phyloP scores from a whole-genome alignment of 37 sponge, comb jelly and placozoan species.

The Cladorhizidae sp. region DNA sequence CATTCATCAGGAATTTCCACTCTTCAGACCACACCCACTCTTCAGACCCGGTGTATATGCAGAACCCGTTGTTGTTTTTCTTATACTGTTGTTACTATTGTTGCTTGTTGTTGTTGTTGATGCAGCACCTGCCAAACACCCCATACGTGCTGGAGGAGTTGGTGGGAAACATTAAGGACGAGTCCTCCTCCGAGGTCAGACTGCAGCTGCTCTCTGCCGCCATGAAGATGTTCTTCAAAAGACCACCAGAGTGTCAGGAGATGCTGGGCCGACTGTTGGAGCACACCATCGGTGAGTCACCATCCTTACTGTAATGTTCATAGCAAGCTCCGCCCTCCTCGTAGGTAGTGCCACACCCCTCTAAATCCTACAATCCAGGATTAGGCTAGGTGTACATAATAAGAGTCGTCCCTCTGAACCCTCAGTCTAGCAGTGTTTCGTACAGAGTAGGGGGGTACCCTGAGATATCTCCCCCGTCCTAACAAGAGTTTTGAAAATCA shows the following conservation, averaged over 20 bases:
- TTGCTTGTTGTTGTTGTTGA: neutral
- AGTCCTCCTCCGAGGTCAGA: slow-evolving; percentile 76
- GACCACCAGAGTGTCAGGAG: slow-evolving; percentile 95
- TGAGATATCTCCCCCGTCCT: neutral
- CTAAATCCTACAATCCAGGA: too few relatives aligned
- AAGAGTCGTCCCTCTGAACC: neutral
- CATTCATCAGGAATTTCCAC: neutral
- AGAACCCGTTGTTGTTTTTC: too few relatives aligned
- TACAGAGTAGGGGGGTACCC: neutral
- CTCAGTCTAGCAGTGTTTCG: too few relatives aligned
- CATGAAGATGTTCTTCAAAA: slow-evolving; percentile 96
- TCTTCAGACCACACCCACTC: neutral
- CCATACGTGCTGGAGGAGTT: slow-evolving; percentile 89
- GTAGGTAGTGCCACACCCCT: too few relatives aligned
- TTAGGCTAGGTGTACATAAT: too few relatives aligned
- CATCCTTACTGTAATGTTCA: neutral
- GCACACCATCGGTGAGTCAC: slow-evolving; percentile 62
- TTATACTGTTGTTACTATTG: too few relatives aligned
- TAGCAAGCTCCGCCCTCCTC: too few relatives aligned
- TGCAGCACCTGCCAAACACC: slow-evolving; percentile 68
- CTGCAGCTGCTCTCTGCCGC: slow-evolving; percentile 86
- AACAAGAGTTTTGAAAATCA: too few relatives aligned
- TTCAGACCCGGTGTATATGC: too few relatives aligned
- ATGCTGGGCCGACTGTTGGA: slow-evolving; percentile 89
- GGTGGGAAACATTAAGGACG: slow-evolving; percentile 54